phyloP scores from a whole-genome alignment of 2,888 invertebrate species.

The Plagodis dolabraria region DNA sequence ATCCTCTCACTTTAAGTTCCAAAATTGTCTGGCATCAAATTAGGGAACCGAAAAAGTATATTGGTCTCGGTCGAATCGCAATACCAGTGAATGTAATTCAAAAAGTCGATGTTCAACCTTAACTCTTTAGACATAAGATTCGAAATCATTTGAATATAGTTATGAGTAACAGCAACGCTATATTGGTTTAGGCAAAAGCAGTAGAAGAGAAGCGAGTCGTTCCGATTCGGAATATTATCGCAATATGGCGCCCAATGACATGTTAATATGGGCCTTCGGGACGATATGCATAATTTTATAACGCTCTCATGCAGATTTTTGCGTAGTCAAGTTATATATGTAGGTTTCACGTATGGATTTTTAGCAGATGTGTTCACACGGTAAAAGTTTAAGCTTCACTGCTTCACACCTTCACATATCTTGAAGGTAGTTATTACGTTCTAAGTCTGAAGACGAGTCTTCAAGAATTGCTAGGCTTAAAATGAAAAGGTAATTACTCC shows the following conservation, averaged over 20 bases:
- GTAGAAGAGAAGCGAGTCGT: conserved; percentile 15
- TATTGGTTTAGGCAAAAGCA: conserved; percentile 13
- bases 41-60: conserved; percentile 9
- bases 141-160: conserved; percentile 9
- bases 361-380: conserved; percentile 8
- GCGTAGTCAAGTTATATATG: conserved; percentile 16
- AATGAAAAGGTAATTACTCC: too few relatives aligned
- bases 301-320: conserved; percentile 38
- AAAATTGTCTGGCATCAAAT: conserved; percentile 11
- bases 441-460: too few relatives aligned
- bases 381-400: not conserved
- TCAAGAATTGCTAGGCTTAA: too few relatives aligned
- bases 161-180: conserved; percentile 6
- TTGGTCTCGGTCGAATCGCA: conserved; percentile 10
- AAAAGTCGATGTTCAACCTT: conserved; percentile 2
- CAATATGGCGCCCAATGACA: conserved; percentile 81
- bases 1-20: conserved; percentile 11
- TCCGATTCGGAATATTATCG: conserved; percentile 65
- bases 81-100: not conserved
- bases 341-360: conserved; percentile 11
- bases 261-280: conserved; percentile 75
- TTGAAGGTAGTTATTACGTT: not conserved
- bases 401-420: not conserved
- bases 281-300: conserved; percentile 81
- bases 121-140: conserved; percentile 6